These are phyloP conservation scores for Cromileptes altivelis DNA, from an alignment of 2,113 vertebrate species.

Conservation along the genomic window DNA sequence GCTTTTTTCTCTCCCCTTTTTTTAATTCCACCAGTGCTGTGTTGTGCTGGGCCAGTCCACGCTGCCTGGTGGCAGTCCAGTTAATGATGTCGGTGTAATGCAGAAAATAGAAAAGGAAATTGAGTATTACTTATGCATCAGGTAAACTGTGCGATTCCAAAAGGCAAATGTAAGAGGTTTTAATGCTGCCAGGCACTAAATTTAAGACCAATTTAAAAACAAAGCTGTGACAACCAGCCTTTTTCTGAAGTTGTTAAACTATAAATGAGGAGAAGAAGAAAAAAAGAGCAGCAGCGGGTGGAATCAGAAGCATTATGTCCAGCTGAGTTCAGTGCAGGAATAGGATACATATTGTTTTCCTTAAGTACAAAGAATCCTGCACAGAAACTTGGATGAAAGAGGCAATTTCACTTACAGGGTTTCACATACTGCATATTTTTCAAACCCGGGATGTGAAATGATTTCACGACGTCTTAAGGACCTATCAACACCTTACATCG, in stretches of 20 bases:
- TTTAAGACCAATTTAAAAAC: conserved; percentile 8
- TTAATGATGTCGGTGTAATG: background rate
- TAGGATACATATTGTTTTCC: background rate
- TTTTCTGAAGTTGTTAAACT: conserved; percentile 7
- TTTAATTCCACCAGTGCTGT: conserved; percentile 1
- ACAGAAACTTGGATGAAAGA: background rate
- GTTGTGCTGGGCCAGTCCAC: background rate
- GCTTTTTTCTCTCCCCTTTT: background rate
- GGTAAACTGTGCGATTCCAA: conserved; percentile 10
- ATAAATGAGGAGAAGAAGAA: background rate
- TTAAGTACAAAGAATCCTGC: background rate
- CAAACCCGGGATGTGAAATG: background rate
- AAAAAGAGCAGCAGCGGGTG: background rate
- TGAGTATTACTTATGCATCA: conserved; percentile 11
- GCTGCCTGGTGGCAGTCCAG: background rate
- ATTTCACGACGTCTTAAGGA: background rate
- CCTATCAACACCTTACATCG: background rate
- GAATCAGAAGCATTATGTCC: background rate
- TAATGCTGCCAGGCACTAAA: conserved; percentile 2
- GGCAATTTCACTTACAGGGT: background rate
- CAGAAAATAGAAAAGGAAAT: conserved; percentile 10
- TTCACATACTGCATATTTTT: background rate
- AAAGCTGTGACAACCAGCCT: background rate
- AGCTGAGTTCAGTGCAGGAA: background rate
- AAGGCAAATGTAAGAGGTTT: conserved; percentile 13